These are phyloP conservation scores for Trachelipus rathkii DNA, from an alignment of 1,140 invertebrate genomes.

Conservation along the genomic window DNA sequence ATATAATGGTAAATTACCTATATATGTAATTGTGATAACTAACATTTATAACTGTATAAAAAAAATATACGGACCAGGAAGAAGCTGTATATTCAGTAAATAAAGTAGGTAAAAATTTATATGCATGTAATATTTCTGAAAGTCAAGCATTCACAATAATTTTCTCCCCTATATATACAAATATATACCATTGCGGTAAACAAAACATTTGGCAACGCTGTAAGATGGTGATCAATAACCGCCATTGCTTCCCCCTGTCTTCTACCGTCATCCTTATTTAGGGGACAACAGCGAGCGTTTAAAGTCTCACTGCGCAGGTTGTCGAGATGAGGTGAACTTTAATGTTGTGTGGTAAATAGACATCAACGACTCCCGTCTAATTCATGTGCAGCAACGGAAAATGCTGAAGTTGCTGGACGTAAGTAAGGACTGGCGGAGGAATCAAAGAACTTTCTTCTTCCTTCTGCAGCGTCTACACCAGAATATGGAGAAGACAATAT, in stretches of 20 bases:
- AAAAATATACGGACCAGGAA: too few relatives aligned
- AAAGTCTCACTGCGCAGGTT: not conserved
- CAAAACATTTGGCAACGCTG: constrained; percentile 7
- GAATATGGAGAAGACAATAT: not conserved
- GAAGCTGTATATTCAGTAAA: too few relatives aligned
- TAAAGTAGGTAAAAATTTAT: too few relatives aligned
- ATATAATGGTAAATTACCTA: too few relatives aligned
- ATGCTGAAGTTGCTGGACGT: not conserved
- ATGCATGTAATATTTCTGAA: too few relatives aligned
- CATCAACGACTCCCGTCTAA: constrained; percentile 6
- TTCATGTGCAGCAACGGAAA: constrained; percentile 5
- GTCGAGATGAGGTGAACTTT: constrained; percentile 10
- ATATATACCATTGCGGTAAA: constrained; percentile 4
- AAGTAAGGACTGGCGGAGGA: not conserved
- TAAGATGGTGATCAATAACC: constrained; percentile 12
- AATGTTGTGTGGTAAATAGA: not conserved
- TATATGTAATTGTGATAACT: too few relatives aligned
- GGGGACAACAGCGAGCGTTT: not conserved
- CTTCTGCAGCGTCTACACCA: too few relatives aligned
- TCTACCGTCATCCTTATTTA: constrained; percentile 9
- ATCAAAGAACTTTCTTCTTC: constrained; percentile 3
- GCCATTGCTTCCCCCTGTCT: constrained; percentile 2
- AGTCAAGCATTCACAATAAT: not conserved
- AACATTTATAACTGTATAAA: too few relatives aligned
- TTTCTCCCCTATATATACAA: not conserved